A percentile compares a stretch with the other conserved stretches of the same genome.
Conservation (phyloP, 1,140 invertebrate genomes). For the Drosophila trapezifrons region DNA sequence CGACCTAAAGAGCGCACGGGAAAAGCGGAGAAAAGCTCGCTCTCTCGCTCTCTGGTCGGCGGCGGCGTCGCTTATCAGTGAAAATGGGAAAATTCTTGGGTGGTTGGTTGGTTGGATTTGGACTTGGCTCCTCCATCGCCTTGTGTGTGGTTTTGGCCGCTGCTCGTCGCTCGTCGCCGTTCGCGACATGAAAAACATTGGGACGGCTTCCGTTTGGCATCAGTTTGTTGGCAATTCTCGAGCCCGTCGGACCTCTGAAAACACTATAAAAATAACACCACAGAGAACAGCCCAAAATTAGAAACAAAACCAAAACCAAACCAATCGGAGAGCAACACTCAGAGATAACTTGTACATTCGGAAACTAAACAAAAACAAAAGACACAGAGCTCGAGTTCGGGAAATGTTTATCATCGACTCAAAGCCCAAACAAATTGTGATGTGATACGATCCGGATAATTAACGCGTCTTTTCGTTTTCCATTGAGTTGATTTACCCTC, state of each 20-base stretch:
- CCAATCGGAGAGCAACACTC: background rate
- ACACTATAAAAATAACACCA: slow-evolving; percentile 12
- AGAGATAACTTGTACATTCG: slow-evolving; percentile 19
- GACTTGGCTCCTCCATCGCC: slow-evolving; percentile 19
- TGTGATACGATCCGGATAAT: slow-evolving; percentile 69
- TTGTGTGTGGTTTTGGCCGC: slow-evolving; percentile 46
- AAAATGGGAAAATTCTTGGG: slow-evolving; percentile 45
- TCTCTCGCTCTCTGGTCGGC: slow-evolving; percentile 10
- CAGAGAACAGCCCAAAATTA: background rate
- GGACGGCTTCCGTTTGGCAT: slow-evolving; percentile 75
- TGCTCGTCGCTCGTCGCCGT: slow-evolving; percentile 28
- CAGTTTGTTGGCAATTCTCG: slow-evolving; percentile 82
- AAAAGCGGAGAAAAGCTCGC: slow-evolving; percentile 51
- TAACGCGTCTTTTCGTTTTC: slow-evolving; percentile 66
- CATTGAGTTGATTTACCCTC: slow-evolving; percentile 40
- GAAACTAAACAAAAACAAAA: slow-evolving; percentile 12
- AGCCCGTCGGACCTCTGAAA: slow-evolving; percentile 62
- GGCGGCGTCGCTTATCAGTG: slow-evolving; percentile 62
- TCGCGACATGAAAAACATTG: slow-evolving; percentile 75
- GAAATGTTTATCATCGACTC: slow-evolving; percentile 26
- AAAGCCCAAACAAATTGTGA: slow-evolving; percentile 51
- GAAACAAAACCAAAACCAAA: slow-evolving; percentile 3
- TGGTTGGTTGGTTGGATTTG: slow-evolving; percentile 31
- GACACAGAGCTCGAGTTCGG: slow-evolving; percentile 1
- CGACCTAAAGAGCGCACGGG: slow-evolving; percentile 1